Evolutionary conservation across 2,797 vertebrate species (phyloP).

Genomic region (Vireo griseus): DNA sequence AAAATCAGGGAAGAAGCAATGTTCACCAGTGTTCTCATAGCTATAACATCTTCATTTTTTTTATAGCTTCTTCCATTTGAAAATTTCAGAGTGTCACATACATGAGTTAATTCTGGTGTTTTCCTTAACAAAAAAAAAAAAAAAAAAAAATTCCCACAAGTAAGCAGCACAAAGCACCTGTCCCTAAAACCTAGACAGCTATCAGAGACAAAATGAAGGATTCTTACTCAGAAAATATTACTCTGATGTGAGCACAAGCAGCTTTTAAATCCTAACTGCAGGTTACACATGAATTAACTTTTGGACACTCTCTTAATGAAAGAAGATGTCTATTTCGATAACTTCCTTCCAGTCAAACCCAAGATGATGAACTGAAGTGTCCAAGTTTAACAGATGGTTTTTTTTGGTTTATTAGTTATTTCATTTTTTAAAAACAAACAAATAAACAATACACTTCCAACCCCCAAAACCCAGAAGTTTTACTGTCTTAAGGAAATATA

Average conservation of each 20-base stretch:
- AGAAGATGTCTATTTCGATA: not conserved
- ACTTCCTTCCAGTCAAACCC: not conserved
- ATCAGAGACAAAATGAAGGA: not conserved
- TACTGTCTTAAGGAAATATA: not conserved
- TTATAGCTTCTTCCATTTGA: not conserved
- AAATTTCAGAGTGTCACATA: not conserved
- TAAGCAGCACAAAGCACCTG: not conserved
- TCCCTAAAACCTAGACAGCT: not conserved
- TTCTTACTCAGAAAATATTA: not conserved
- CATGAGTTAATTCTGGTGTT: not conserved
- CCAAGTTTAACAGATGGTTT: not conserved
- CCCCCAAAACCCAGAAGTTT: fast-evolving
- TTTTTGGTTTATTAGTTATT: not conserved
- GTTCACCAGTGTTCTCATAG: not conserved
- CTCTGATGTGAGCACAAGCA: not conserved
- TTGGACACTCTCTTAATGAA: not conserved
- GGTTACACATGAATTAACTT: not conserved
- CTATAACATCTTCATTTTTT: not conserved
- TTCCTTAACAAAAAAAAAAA: not conserved
- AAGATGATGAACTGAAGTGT: not conserved
- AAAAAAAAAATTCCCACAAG: too few relatives aligned
- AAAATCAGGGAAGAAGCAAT: not conserved
- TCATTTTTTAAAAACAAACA: not conserved
- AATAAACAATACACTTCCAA: not conserved
- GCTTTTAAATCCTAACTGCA: not conserved